These are phyloP conservation scores for Phenganax stokvisi DNA, from an alignment of 92 coral and sea anemone species.

Conservation along the genomic window DNA sequence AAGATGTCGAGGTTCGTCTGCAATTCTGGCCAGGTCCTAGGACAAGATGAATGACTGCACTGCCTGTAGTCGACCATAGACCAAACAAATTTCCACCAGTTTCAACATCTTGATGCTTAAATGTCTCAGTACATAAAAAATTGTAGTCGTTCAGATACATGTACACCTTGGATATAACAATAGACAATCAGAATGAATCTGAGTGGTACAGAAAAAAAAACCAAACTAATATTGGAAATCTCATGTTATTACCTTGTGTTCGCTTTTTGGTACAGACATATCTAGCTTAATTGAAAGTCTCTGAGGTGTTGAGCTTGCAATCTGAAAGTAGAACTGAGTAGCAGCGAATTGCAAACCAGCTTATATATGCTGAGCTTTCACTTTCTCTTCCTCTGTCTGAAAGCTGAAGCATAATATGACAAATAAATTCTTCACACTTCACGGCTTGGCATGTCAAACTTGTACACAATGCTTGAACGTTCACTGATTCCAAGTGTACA, in stretches of 20 bases:
- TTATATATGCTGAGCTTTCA: neutral
- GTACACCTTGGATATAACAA: constrained; percentile 12
- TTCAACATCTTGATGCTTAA: constrained; percentile 27
- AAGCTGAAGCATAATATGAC: neutral
- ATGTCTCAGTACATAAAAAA: constrained; percentile 39
- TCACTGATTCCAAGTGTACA: neutral
- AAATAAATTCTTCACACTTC: too few relatives aligned
- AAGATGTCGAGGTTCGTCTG: constrained; percentile 52
- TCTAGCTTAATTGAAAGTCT: neutral
- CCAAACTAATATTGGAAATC: neutral
- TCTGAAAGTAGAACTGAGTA: neutral
- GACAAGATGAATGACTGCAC: constrained; percentile 57
- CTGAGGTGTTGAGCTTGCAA: neutral
- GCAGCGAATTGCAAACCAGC: neutral
- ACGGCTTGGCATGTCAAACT: neutral
- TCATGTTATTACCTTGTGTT: neutral
- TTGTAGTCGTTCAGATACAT: constrained; percentile 55
- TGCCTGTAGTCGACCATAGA: constrained; percentile 63
- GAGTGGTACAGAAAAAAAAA: neutral
- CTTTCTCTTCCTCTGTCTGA: constrained; percentile 1
- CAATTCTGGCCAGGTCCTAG: constrained; percentile 81
- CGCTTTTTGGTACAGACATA: constrained; percentile 1
- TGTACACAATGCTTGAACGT: neutral
- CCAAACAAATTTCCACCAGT: constrained; percentile 74
- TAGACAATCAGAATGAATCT: neutral